phyloP scores from a whole-genome alignment of 1,140 invertebrate genomes.

The Nixonia krombeini region DNA sequence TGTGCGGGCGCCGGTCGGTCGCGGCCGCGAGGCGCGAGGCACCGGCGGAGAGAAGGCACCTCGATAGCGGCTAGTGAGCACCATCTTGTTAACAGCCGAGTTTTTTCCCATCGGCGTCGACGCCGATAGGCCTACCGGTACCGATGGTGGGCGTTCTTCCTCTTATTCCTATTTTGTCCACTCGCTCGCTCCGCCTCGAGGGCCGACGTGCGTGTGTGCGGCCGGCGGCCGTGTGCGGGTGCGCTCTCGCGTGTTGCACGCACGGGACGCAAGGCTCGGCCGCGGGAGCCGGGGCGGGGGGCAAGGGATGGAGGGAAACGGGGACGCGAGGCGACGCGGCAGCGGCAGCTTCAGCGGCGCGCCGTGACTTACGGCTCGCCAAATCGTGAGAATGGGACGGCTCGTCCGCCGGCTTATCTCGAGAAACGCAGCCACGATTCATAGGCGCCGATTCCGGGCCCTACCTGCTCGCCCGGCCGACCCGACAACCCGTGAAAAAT shows the following conservation, averaged over 20 bases:
- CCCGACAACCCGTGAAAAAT: background rate
- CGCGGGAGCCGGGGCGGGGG: background rate
- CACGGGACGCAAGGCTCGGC: background rate
- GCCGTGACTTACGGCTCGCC: constrained; percentile 34
- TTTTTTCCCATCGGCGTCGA: constrained; percentile 66
- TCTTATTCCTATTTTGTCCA: constrained; percentile 68
- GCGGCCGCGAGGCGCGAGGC: constrained; percentile 48
- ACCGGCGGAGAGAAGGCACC: constrained; percentile 46
- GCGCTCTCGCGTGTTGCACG: background rate
- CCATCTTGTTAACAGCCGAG: constrained; percentile 70
- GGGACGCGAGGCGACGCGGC: too few relatives aligned
- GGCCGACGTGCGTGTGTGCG: constrained; percentile 26
- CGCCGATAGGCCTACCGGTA: constrained; percentile 65
- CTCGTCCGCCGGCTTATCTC: background rate
- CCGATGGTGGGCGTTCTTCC: constrained; percentile 67
- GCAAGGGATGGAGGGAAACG: background rate
- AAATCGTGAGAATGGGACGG: constrained; percentile 43
- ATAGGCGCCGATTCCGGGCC: background rate
- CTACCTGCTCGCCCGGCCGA: background rate
- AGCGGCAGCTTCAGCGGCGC: too few relatives aligned
- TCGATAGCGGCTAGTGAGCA: constrained; percentile 60
- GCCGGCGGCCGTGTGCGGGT: constrained; percentile 16
- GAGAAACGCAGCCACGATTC: background rate
- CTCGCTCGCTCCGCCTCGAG: constrained; percentile 66
- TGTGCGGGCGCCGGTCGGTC: constrained; percentile 57